A percentile compares a stretch with the other conserved stretches of the same genome.
Conservation (phyloP, 1,140 invertebrate genomes). For the Leptopilina clavipes region DNA sequence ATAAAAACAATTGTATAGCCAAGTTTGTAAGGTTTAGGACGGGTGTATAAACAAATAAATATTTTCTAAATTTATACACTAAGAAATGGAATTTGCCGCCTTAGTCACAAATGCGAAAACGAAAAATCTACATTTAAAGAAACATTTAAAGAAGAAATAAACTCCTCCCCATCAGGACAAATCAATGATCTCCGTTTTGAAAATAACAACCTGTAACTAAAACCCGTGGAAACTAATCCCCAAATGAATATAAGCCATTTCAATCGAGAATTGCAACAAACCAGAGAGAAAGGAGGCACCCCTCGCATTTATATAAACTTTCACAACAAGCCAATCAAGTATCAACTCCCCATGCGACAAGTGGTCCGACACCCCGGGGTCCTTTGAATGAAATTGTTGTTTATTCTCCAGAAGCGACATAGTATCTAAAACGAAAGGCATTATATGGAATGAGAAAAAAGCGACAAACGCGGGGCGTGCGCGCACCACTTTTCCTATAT, state of each 20-base stretch:
- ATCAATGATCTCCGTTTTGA: background rate
- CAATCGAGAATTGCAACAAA: background rate
- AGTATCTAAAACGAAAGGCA: slow-evolving; percentile 27
- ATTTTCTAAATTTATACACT: too few relatives aligned
- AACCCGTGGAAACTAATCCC: slow-evolving; percentile 59
- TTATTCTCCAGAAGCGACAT: slow-evolving; percentile 34
- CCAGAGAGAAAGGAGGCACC: background rate
- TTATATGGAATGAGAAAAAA: slow-evolving; percentile 22
- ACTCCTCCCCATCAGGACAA: background rate
- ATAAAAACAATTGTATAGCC: too few relatives aligned
- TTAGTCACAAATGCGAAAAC: too few relatives aligned
- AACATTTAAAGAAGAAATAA: too few relatives aligned
- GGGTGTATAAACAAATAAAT: too few relatives aligned
- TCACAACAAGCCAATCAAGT: slow-evolving; percentile 60
- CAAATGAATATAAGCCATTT: slow-evolving; percentile 18
- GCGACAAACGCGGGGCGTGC: slow-evolving; percentile 36
- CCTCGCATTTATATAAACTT: slow-evolving; percentile 46
- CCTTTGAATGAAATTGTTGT: slow-evolving; percentile 23
- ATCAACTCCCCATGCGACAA: slow-evolving; percentile 32
- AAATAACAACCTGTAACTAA: slow-evolving; percentile 59
- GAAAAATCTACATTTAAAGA: too few relatives aligned
- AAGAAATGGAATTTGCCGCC: too few relatives aligned
- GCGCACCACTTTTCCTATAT: background rate
- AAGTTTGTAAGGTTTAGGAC: too few relatives aligned
- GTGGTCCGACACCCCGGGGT: slow-evolving; percentile 3